Conservation (phyloP, 2,797 vertebrate species). For the Gouania willdenowi region DNA sequence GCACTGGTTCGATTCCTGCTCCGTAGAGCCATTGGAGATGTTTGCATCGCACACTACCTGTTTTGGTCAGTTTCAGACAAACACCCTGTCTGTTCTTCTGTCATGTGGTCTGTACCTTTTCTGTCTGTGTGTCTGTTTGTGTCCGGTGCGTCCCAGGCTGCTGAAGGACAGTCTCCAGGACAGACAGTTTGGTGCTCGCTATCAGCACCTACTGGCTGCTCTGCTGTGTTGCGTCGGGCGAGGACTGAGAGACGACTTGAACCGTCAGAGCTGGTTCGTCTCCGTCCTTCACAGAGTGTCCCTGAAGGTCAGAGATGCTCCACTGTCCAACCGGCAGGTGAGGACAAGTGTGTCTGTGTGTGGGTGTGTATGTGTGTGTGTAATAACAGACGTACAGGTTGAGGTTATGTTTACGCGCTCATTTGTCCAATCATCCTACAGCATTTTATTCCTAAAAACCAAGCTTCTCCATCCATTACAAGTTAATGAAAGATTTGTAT, state of each 20-base stretch:
- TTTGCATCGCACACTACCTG: slow-evolving; percentile 90
- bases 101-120: no score
- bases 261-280: slow-evolving; percentile 89
- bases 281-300: slow-evolving; percentile 84
- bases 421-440: no score
- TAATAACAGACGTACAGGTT: no score
- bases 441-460: no score
- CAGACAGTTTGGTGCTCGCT: slow-evolving; percentile 92
- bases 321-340: slow-evolving; percentile 86
- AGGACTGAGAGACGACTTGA: slow-evolving; percentile 88
- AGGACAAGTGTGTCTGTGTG: not conserved
- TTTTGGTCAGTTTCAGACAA: slow-evolving; percentile 90
- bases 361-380: slow-evolving; percentile 6
- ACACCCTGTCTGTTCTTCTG: no score
- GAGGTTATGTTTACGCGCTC: no score
- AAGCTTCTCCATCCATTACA: no score
- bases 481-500: no score
- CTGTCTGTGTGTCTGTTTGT: no score
- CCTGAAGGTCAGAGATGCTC: slow-evolving; percentile 83
- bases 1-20: slow-evolving; percentile 92
- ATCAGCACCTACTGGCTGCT: slow-evolving; percentile 91
- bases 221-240: slow-evolving; percentile 92
- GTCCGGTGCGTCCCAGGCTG: slow-evolving; percentile 84
- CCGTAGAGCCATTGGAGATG: slow-evolving; percentile 85
- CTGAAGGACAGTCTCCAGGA: slow-evolving; percentile 93